Evolutionary conservation across 2,888 invertebrate genomes (phyloP).

Genomic region (Strigamia crassipes): DNA sequence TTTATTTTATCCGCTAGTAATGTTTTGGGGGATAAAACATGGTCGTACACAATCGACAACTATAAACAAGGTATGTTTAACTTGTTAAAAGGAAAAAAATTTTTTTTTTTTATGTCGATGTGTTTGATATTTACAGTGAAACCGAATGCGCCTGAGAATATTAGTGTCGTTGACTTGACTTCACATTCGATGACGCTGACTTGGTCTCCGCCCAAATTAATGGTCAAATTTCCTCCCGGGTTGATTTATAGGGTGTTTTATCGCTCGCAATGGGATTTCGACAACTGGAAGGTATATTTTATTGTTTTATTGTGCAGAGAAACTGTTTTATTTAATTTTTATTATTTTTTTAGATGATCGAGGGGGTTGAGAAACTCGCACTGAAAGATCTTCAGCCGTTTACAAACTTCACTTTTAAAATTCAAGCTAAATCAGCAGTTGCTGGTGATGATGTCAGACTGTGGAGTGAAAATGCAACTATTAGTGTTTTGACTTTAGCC

Average conservation of each 20-base stretch:
- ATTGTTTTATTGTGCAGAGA: neutral
- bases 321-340: neutral
- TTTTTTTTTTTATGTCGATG: neutral
- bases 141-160: constrained; percentile 2
- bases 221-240: constrained; percentile 64
- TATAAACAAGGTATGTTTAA: neutral
- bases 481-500: constrained; percentile 16
- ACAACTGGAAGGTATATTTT: constrained; percentile 51
- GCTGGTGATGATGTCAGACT: neutral
- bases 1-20: neutral
- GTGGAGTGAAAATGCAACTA: constrained; percentile 45
- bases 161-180: neutral
- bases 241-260: constrained; percentile 64
- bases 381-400: constrained; percentile 44
- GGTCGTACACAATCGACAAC: neutral
- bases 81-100: neutral
- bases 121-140: neutral
- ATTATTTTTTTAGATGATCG: neutral
- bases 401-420: constrained; percentile 45
- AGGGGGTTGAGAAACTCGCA: neutral
- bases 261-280: constrained; percentile 62
- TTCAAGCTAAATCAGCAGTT: constrained; percentile 32
- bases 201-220: neutral
- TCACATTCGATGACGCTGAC: neutral
- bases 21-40: neutral